Evolutionary conservation across 2,113 vertebrate species (phyloP).

Genomic region (Hylia prasina): DNA sequence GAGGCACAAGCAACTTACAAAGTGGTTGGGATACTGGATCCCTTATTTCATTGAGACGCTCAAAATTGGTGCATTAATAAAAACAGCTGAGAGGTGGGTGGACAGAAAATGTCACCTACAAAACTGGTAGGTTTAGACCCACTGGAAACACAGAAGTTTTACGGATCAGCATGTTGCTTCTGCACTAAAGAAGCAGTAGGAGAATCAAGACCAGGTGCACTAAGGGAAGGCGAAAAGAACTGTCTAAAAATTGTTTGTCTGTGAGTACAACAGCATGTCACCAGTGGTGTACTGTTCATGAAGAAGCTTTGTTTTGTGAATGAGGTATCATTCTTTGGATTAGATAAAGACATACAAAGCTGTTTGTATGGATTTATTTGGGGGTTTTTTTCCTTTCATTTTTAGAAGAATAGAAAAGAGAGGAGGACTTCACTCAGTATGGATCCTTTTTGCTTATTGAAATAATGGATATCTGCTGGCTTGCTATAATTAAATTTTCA

Average conservation of each 20-base stretch:
- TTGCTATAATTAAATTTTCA: not conserved
- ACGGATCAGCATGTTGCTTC: not conserved
- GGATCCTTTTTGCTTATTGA: not conserved
- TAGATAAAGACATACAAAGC: not conserved
- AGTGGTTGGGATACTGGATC: not conserved
- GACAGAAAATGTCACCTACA: not conserved
- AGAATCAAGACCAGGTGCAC: not conserved
- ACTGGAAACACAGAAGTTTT: not conserved
- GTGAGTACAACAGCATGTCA: not conserved
- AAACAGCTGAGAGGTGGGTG: not conserved
- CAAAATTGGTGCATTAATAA: not conserved
- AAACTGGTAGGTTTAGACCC: not conserved
- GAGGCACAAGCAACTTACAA: not conserved
- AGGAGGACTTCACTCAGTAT: not conserved
- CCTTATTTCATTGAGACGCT: not conserved
- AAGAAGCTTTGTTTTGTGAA: not conserved
- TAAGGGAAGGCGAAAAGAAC: not conserved
- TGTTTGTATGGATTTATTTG: not conserved
- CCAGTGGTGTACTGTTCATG: not conserved
- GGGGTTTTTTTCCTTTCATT: fast-evolving
- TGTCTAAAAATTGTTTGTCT: not conserved
- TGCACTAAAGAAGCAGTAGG: not conserved
- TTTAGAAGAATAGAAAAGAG: not conserved
- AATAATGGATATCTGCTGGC: not conserved
- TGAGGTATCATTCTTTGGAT: not conserved